Evolutionary conservation across 2,888 invertebrate species (phyloP).

Genomic region (Campoletis raptor): DNA sequence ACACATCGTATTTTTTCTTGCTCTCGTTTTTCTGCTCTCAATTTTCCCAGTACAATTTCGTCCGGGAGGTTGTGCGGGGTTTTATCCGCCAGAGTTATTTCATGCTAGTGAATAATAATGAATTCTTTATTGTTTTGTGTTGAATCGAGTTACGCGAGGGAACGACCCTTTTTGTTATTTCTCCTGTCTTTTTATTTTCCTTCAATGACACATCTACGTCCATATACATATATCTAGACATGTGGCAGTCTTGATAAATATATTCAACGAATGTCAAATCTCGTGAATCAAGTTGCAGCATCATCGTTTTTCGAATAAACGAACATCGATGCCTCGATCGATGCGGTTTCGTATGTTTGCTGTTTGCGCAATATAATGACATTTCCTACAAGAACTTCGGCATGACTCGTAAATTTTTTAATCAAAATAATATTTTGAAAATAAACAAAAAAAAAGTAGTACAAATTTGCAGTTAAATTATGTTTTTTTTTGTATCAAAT

Average conservation of each 20-base stretch:
- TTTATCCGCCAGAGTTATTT: background rate
- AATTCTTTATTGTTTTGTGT: conserved; percentile 37
- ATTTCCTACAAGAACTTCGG: no score
- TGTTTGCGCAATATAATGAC: background rate
- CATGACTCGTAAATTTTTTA: no score
- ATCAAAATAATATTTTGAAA: no score
- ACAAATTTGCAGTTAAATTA: no score
- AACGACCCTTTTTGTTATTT: conserved; percentile 1
- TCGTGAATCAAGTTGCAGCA: background rate
- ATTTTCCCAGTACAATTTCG: conserved; percentile 5
- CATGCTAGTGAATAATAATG: conserved; percentile 4
- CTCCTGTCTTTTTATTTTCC: background rate
- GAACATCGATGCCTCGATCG: no score
- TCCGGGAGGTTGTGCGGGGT: background rate
- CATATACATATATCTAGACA: no score
- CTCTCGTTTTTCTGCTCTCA: background rate
- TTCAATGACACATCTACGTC: background rate
- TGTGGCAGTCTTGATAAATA: background rate
- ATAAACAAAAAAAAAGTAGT: no score
- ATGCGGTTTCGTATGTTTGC: background rate
- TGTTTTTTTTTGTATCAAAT: background rate
- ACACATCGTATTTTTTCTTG: background rate
- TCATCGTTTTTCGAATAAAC: background rate
- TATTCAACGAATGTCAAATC: background rate
- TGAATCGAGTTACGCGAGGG: background rate